Evolutionary conservation across 2,113 vertebrate genomes (phyloP).

Genomic region (Illadopsis cleaveri): DNA sequence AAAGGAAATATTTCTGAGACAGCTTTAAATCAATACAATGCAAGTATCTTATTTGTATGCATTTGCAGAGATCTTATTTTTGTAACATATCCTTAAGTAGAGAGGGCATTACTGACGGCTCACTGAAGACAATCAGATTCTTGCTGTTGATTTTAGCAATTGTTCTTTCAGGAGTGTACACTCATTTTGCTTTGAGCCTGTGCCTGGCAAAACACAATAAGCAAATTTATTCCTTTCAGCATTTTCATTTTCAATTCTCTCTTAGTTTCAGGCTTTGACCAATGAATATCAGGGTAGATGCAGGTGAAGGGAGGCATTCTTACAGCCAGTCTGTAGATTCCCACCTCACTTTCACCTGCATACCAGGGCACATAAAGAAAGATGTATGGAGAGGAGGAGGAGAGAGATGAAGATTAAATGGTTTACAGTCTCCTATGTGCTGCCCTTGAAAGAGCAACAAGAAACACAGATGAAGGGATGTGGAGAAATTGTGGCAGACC

Average conservation of each 20-base stretch:
- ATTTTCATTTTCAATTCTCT: not conserved
- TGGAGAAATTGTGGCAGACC: not conserved
- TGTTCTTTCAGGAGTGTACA: not conserved
- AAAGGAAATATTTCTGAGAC: conserved; percentile 20
- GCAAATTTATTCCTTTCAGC: not conserved
- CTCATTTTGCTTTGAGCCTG: not conserved
- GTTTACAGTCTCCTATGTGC: not conserved
- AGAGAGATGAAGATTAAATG: not conserved
- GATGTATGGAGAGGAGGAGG: not conserved
- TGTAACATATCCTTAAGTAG: not conserved
- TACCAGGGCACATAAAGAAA: not conserved
- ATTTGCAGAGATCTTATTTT: not conserved
- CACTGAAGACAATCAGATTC: not conserved
- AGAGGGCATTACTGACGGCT: not conserved
- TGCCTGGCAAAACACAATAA: not conserved
- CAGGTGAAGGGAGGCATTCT: not conserved
- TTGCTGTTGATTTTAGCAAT: not conserved
- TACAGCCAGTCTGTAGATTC: not conserved
- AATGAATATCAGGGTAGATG: not conserved
- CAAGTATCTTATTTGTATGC: not conserved
- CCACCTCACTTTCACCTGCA: not conserved
- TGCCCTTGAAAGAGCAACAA: not conserved
- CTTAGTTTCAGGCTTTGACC: not conserved
- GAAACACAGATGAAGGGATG: not conserved
- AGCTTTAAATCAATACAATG: not conserved